Conservation (phyloP, 2,888 invertebrate species). For the Lasioglossum lativentre region DNA sequence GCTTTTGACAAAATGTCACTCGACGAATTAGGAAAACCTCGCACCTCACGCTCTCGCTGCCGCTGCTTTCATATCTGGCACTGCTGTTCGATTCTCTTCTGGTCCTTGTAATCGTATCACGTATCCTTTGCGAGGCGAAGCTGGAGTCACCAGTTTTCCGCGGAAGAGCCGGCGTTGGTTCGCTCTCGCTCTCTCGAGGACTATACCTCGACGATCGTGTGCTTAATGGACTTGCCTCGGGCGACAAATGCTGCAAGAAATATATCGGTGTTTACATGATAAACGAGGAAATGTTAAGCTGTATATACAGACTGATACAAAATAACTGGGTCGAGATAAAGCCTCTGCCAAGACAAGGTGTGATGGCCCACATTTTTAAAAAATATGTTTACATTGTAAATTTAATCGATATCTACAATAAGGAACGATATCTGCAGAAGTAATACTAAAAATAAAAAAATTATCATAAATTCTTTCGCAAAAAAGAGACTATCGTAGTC, state of each 20-base stretch:
- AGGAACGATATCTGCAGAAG: background rate
- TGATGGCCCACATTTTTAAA: background rate
- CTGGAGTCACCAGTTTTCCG: constrained; percentile 81
- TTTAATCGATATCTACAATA: background rate
- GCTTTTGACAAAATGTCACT: background rate
- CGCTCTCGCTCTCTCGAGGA: constrained; percentile 83
- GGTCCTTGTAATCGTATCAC: constrained; percentile 83
- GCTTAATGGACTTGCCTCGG: constrained; percentile 83
- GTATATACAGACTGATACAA: background rate
- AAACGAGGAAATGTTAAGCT: background rate
- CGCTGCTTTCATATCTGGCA: constrained; percentile 82
- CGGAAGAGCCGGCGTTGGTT: constrained; percentile 82
- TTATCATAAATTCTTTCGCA: background rate
- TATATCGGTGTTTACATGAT: constrained; percentile 2
- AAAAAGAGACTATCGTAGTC: background rate
- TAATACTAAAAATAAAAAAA: background rate
- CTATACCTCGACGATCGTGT: constrained; percentile 83
- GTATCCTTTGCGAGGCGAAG: constrained; percentile 82
- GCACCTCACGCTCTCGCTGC: constrained; percentile 82
- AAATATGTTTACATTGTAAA: background rate
- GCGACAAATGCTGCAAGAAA: constrained; percentile 80
- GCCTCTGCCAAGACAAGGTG: background rate
- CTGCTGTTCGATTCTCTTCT: constrained; percentile 83
- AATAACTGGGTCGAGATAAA: background rate
- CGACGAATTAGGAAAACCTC: background rate